A percentile compares a stretch with the other conserved stretches of the same genome.
Conservation (phyloP, 2,113 vertebrate species). For the Poicephalus gulielmi region DNA sequence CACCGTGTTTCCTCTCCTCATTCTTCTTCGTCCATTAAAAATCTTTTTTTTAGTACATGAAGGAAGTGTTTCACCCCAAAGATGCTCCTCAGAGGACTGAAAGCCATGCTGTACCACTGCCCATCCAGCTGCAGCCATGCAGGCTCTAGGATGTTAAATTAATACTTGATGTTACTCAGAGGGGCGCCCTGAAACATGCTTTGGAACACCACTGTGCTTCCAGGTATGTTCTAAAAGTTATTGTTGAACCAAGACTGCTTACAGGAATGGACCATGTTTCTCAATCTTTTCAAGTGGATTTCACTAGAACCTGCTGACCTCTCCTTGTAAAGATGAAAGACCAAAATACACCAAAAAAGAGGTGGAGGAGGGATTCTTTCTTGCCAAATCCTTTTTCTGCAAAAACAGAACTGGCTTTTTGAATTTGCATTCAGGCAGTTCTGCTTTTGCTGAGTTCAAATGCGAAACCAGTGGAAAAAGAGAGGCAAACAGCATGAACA, state of each 20-base stretch:
- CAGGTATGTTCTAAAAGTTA: not conserved
- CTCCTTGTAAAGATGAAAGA: not conserved
- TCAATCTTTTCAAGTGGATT: not conserved
- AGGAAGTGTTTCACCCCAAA: not conserved
- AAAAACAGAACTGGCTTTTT: conserved; percentile 7
- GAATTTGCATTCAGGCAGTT: not conserved
- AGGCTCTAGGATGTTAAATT: not conserved
- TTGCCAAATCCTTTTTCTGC: not conserved
- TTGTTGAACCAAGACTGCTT: not conserved
- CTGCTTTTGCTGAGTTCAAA: conserved; percentile 16
- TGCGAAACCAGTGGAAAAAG: not conserved
- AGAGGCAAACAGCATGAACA: not conserved
- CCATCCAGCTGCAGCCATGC: not conserved
- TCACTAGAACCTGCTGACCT: not conserved
- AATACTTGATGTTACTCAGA: not conserved
- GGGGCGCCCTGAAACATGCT: not conserved
- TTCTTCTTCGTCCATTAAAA: not conserved
- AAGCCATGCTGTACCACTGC: not conserved
- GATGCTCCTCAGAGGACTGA: not conserved
- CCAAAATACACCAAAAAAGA: not conserved
- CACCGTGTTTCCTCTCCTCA: not conserved
- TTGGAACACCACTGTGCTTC: not conserved
- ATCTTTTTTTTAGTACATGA: not conserved
- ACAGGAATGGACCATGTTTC: not conserved
- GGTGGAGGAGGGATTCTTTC: not conserved